Conservation (phyloP, 2,113 vertebrate species). For the Micronisus gabar region DNA sequence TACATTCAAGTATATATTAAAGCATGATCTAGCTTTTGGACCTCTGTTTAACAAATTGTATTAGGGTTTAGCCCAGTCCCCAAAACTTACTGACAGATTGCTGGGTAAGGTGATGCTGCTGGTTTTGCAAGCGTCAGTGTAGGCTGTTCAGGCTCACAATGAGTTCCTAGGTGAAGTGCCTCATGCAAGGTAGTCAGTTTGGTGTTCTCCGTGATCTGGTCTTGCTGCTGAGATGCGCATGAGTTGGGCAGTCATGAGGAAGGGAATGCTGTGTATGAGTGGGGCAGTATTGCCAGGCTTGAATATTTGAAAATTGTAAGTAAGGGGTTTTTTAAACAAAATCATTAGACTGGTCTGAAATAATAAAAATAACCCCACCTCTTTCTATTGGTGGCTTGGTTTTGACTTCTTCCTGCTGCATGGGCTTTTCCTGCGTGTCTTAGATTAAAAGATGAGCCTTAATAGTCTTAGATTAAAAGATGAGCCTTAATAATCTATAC, state of each 20-base stretch:
- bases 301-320: neutral
- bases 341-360: neutral
- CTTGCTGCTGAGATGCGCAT: neutral
- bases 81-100: neutral
- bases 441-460: neutral
- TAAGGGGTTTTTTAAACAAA: neutral
- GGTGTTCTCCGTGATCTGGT: neutral
- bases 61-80: neutral
- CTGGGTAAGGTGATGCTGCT: neutral
- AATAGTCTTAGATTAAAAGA: neutral
- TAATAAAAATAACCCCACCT: neutral
- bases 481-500: neutral
- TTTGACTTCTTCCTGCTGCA: neutral
- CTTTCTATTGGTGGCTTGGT: neutral
- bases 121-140: neutral
- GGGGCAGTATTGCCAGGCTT: neutral
- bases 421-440: neutral
- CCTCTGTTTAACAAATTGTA: neutral
- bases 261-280: neutral
- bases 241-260: neutral
- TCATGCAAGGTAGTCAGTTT: neutral
- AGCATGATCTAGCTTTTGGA: neutral
- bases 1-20: neutral
- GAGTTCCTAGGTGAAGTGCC: neutral
- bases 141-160: neutral